phyloP scores from a whole-genome alignment of 2,113 vertebrate species.

The Mobula hypostoma region DNA sequence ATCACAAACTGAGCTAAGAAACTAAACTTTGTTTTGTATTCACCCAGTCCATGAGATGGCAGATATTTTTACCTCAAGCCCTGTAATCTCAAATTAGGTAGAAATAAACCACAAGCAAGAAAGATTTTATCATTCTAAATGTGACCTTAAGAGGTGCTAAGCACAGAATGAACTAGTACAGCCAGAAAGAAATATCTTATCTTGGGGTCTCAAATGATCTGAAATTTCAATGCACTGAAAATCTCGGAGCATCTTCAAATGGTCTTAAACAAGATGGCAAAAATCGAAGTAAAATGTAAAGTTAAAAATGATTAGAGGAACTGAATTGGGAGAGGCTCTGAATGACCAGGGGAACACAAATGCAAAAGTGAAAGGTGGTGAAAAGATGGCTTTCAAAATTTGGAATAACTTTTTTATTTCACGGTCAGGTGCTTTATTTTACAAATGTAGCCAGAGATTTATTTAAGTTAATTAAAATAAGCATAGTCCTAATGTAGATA shows the following conservation, averaged over 20 bases:
- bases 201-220: neutral
- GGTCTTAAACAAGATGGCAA: neutral
- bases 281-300: slow-evolving; percentile 40
- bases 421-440: neutral
- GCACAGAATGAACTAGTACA: neutral
- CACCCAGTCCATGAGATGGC: neutral
- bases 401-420: slow-evolving; percentile 38
- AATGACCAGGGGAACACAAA: no score
- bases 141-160: neutral
- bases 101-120: neutral
- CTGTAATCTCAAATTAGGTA: neutral
- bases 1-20: neutral
- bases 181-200: neutral
- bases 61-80: neutral
- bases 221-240: neutral
- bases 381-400: slow-evolving; percentile 24
- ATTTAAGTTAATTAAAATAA: neutral
- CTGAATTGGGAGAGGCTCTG: neutral
- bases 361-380: neutral
- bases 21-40: neutral
- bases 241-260: neutral
- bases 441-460: neutral
- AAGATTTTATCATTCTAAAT: neutral
- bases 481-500: neutral
- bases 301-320: neutral